Conservation (phyloP, 2,888 invertebrate genomes). For the Machimus atricapillus region DNA sequence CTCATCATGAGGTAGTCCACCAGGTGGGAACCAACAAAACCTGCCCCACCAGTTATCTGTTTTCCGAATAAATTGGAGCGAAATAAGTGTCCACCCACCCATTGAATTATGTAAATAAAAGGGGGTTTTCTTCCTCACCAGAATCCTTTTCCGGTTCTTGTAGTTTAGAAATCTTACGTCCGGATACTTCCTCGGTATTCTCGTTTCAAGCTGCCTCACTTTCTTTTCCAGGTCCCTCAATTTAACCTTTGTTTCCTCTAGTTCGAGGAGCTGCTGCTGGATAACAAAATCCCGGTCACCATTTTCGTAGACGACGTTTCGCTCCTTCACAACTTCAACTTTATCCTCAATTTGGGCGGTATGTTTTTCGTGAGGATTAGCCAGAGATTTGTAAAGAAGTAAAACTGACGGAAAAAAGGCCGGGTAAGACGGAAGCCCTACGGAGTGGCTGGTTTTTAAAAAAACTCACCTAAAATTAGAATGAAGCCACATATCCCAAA, state of each 20-base stretch:
- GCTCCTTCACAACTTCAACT: not conserved
- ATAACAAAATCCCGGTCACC: not conserved
- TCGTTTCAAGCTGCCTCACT: slow-evolving; percentile 73
- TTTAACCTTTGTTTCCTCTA: slow-evolving; percentile 68
- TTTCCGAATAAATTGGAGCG: not conserved
- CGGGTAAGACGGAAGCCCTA: not conserved
- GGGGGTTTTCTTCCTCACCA: slow-evolving; percentile 67
- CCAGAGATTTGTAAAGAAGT: slow-evolving; percentile 48
- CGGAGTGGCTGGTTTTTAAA: not conserved
- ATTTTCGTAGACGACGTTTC: slow-evolving; percentile 3
- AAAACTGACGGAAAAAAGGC: slow-evolving; percentile 43
- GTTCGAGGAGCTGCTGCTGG: not conserved
- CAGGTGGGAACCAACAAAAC: slow-evolving; percentile 98
- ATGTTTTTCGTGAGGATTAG: slow-evolving; percentile 48
- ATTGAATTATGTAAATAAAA: not conserved
- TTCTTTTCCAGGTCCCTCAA: slow-evolving; percentile 76
- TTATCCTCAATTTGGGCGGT: not conserved
- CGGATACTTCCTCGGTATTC: slow-evolving; percentile 84
- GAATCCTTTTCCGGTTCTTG: slow-evolving; percentile 87
- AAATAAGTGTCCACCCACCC: not conserved
- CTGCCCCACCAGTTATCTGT: slow-evolving; percentile 93
- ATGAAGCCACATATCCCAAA: slow-evolving; percentile 49
- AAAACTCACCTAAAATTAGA: slow-evolving; percentile 45
- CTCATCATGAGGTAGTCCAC: slow-evolving; percentile 94
- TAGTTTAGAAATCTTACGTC: slow-evolving; percentile 92